These are phyloP conservation scores for Gorsachius goisagi DNA, from an alignment of 2,113 vertebrate genomes.

Conservation along the genomic window DNA sequence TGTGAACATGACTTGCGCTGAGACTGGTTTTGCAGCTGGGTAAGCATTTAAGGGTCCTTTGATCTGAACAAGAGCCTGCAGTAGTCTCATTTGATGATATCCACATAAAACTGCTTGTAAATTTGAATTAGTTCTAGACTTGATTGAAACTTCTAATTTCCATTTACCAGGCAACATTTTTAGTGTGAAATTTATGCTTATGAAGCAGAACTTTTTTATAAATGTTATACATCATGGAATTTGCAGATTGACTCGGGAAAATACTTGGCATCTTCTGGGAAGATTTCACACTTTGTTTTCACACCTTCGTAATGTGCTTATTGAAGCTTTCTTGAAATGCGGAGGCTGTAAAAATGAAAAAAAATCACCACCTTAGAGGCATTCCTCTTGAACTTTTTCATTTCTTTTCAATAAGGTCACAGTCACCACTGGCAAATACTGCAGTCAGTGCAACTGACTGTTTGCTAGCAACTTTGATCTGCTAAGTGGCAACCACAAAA, in stretches of 20 bases:
- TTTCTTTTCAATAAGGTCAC: neutral
- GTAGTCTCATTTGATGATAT: constrained; percentile 2
- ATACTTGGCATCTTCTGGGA: neutral
- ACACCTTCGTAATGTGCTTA: neutral
- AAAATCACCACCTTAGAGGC: neutral
- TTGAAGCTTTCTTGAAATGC: neutral
- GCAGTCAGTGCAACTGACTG: neutral
- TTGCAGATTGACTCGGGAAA: constrained; percentile 1
- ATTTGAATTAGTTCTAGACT: constrained; percentile 33
- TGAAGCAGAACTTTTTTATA: constrained; percentile 3
- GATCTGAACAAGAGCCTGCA: neutral
- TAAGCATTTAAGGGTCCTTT: neutral
- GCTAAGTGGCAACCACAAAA: neutral
- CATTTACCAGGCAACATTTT: constrained; percentile 2
- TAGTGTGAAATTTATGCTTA: constrained; percentile 1
- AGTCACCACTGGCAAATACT: neutral
- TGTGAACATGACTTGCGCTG: neutral
- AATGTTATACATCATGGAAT: neutral
- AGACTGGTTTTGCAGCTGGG: neutral
- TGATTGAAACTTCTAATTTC: constrained; percentile 43
- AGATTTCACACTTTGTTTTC: constrained; percentile 15
- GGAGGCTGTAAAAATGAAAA: neutral
- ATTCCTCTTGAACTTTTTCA: neutral
- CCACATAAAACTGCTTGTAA: constrained; percentile 30
- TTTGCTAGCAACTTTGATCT: neutral